Conservation (phyloP, 2,797 vertebrate species). For the Myiotriccus ornatus region DNA sequence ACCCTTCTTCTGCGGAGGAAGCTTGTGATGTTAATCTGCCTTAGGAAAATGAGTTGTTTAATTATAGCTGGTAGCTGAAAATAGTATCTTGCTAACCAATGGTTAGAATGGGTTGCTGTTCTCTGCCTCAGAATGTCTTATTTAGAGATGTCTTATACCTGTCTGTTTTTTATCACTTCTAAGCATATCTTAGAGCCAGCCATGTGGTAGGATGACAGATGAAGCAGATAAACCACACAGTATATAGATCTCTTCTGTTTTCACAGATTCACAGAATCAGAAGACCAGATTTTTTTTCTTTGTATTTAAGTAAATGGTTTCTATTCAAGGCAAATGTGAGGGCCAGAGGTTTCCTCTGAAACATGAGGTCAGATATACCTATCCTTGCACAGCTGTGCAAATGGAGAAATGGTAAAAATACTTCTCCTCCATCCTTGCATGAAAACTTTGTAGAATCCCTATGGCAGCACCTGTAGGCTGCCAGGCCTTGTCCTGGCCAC, state of each 20-base stretch:
- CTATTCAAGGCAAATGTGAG: neutral
- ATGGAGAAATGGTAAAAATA: neutral
- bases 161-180: neutral
- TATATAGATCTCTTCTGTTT: neutral
- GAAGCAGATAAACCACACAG: neutral
- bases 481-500: neutral
- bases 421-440: neutral
- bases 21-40: conserved; percentile 43
- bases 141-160: neutral
- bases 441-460: neutral
- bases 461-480: neutral
- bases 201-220: neutral
- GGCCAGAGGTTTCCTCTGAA: neutral
- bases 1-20: conserved; percentile 26
- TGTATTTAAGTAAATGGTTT: neutral
- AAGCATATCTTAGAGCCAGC: neutral
- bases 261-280: neutral
- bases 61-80: conserved; percentile 50
- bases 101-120: neutral
- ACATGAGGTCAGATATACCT: neutral
- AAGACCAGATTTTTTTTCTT: neutral
- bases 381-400: neutral
- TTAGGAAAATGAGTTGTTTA: conserved; percentile 38
- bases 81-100: conserved; percentile 36
- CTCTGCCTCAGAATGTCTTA: neutral